Percentiles rank a stretch among this genome's conserved stretches.
Conservation (phyloP, 1,140 invertebrate genomes). For the Probaryconus sp. region DNA sequence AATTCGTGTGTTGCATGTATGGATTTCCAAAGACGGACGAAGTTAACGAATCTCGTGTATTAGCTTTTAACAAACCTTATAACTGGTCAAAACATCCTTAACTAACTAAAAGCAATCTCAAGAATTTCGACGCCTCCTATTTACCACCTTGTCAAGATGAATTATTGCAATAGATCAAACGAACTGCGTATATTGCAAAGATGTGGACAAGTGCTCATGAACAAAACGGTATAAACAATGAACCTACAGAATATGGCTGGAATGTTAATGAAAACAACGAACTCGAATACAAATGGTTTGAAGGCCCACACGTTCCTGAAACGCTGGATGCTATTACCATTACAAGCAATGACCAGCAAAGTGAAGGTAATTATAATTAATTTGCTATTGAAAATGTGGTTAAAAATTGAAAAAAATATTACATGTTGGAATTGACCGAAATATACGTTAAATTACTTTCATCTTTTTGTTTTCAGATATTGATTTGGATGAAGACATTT, state of each 20-base stretch:
- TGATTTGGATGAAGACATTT: no score
- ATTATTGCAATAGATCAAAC: constrained; percentile 32
- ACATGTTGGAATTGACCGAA: no score
- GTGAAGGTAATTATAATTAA: no score
- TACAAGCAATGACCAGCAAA: no score
- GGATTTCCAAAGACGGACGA: neutral
- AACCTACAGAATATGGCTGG: constrained; percentile 25
- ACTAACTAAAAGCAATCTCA: constrained; percentile 46
- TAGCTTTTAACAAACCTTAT: constrained; percentile 45
- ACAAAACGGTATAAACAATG: constrained; percentile 11
- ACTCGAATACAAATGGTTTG: constrained; percentile 48
- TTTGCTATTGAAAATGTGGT: no score
- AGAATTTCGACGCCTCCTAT: constrained; percentile 47
- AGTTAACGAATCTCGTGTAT: constrained; percentile 24
- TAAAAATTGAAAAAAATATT: no score
- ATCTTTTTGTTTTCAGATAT: no score
- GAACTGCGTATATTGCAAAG: constrained; percentile 43
- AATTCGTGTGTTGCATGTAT: constrained; percentile 50
- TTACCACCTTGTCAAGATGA: constrained; percentile 39
- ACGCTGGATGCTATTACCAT: constrained; percentile 28
- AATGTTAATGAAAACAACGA: constrained; percentile 8
- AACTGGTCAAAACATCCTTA: constrained; percentile 21
- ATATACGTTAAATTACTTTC: no score
- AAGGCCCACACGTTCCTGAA: constrained; percentile 29
- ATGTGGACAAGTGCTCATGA: constrained; percentile 45